Conservation (phyloP, 1,140 invertebrate species). For the Lepidurus arcticus region DNA sequence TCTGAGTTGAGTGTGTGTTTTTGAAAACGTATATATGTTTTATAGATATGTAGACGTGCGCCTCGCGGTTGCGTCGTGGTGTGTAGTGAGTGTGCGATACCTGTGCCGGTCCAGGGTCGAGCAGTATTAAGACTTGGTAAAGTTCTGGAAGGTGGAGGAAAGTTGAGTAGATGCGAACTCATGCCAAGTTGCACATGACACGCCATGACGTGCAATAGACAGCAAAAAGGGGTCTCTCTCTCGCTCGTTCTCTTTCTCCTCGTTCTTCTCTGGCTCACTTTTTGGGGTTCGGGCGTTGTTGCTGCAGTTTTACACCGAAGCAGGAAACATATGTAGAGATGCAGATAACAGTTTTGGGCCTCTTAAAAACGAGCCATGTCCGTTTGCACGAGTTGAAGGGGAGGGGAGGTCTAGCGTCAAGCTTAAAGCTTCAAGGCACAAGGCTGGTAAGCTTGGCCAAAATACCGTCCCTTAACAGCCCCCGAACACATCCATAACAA, state of each 20-base stretch:
- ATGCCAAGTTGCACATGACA: slow-evolving; percentile 21
- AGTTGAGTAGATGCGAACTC: slow-evolving; percentile 12
- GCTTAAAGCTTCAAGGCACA: too few species aligned
- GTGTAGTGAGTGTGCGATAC: too few species aligned
- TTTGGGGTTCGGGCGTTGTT: neutral
- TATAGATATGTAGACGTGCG: neutral
- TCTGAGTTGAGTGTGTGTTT: neutral
- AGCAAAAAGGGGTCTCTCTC: slow-evolving; percentile 7
- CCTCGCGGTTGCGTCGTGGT: neutral
- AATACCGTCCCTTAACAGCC: too few species aligned
- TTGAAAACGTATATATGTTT: neutral
- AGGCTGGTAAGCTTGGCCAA: too few species aligned
- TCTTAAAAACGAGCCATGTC: too few species aligned
- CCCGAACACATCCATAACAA: too few species aligned
- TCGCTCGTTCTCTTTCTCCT: neutral
- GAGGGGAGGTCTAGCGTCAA: too few species aligned
- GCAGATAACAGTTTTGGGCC: too few species aligned
- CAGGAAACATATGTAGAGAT: too few species aligned
- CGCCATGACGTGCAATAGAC: neutral
- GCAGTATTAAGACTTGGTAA: neutral
- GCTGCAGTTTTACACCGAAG: too few species aligned
- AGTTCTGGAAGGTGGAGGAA: neutral
- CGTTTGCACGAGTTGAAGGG: too few species aligned
- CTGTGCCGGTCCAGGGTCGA: too few species aligned
- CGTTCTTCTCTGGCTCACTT: neutral